Base-by-base conservation (phyloP, 2,888 invertebrate species). In the Leucophora obtusa region DNA sequence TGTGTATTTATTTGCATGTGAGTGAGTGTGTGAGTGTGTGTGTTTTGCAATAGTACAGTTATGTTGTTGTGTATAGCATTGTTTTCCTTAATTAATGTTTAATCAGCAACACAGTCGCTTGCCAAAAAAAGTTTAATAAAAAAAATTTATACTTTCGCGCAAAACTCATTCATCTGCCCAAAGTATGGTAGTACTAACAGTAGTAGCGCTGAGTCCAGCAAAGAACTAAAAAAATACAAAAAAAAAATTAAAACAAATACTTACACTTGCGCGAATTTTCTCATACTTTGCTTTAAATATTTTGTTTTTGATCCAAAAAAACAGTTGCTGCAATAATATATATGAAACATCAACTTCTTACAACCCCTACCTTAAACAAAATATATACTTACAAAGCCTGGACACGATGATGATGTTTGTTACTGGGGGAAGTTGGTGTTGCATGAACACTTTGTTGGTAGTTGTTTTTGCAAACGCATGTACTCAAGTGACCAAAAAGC, bases 81-180 rank as follows among this genome's bases (percentile, higher is more conserved):
- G 88, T 88, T 90, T 89, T 87, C 88, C 89, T 89, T 90, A 90
- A 90, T 90, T 90, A 90, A 90, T 89, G 90, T 90, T 90, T 90
- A 90, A 90, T 90, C 89, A 89, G 89, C 87, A 87, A 85, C 86
- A 86, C 88, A 77, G 70, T 81, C 77, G 62, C 72, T 75, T 71
- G 79, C 70, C 43, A 69, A 80, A 69, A 81, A 54, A 63, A 63
- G 76, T 2, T 17, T 33, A 43, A n/a, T 6, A 21, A 5, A 50
- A 38, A 59, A 53, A n/a, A 11, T 51, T 59, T 65, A 75, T 70
- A 71, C 53, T 77, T 71, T 77, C 71, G 62, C 68, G 68, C 43
- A 58, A 80, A 72, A 63, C 60, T 63, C 60, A 81, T 66, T 70
- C 77, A 81, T 15, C 43, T 76, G 76, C 43, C 60, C 35, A 33